Evolutionary conservation across 2,797 vertebrate genomes (phyloP), one percentile per base, ranked within the genome.

Genomic region (Crotalus adamanteus): DNA sequence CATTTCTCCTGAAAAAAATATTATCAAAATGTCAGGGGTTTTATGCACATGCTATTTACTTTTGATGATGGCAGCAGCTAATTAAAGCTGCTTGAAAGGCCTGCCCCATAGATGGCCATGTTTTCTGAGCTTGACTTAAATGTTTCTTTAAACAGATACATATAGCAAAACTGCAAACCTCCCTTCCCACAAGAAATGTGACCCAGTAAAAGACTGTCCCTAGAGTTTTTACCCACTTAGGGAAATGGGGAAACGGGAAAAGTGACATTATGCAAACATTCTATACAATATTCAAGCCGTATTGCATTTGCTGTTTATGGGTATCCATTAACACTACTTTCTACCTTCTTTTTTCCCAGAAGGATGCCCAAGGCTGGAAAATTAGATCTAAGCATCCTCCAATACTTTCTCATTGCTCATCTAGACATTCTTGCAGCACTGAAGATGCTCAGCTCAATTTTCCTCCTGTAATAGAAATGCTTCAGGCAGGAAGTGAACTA

Each of bases 81-180:
- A 69, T 51, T 20, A 31, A 53, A 5, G 47, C 28, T 12, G 47
- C 28, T 65, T 89, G 3, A n/a, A 53, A 51, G 9, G 28, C 26
- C 13, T 69, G 2, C n/a, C 9, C 65, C 3, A 0, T 7, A 0
- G 0, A 4, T 31, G 55, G 26, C 37, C 4, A 22, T 22, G 42
- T 47, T 42, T 60, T 47, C 37, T 6, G 6, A 51, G 78, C 57
- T 85, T 86, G 16, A 4, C 9, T 65, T n/a, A 47, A 18, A 53
- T 63, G 20, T 51, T 89, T 89, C 31, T 31, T 47, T 28, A n/a
- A 51, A 31, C 4, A 42, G 59, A 56, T 37, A 59, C 18, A 55
- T 18, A 92, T 8, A 28, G 63, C 31, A n/a, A 31, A 57, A 88
- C 53, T 42, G n/a, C 60, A 57, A 14, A 6, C n/a, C 6, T 16